Evolutionary conservation across 2,888 invertebrate genomes (phyloP), one percentile per base, ranked within the genome.

Genomic region (Diarsia rubi): DNA sequence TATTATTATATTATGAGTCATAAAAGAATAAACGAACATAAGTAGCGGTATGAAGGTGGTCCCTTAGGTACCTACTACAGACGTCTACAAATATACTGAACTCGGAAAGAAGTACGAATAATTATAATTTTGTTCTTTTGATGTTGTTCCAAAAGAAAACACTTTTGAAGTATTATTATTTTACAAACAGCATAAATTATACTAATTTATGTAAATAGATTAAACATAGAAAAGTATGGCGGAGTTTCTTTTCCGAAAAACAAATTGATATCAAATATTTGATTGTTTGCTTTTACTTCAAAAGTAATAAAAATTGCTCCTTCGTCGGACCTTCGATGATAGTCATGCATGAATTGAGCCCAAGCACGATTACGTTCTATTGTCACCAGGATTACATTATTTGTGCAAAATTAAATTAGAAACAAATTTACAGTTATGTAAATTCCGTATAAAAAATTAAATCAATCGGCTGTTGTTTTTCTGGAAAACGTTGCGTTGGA

Each of bases 111-210:
- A 67, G 3, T 67, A 49, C 24, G 67, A 59, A 64, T 75, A 54
- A 21, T 69, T 47, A 60, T 14, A 64, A 59, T 60, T 45, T 64
- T 24, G 21, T 65, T 72, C 45, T 65, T 77, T 65, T 79, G 52
- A 65, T 60, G 60, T 79, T 77, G 45, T 52, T 60, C 1, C 5
- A 54, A 45, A 59, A 65, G 45, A 64, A 68, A 60, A 79, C 24
- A 65, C 37, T 52, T 31, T n/a, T n/a, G 11, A 37, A 54, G n/a
- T n/a, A 8, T 1, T 52, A 37, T 52, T 67, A 49, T 68, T 69
- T n/a, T 27, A 77, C 69, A 78, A 77, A 59, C 4, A 71, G 49
- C 57, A 57, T 64, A 49, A 47, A 78, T 77, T 70, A 2, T 14
- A 44, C 49, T 44, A 49, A 71, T 59, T 78, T 59, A 71, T 59